These are phyloP conservation scores for Urocitellus parryii DNA, from an alignment of 2,113 vertebrate genomes.

Conservation along the genomic window DNA sequence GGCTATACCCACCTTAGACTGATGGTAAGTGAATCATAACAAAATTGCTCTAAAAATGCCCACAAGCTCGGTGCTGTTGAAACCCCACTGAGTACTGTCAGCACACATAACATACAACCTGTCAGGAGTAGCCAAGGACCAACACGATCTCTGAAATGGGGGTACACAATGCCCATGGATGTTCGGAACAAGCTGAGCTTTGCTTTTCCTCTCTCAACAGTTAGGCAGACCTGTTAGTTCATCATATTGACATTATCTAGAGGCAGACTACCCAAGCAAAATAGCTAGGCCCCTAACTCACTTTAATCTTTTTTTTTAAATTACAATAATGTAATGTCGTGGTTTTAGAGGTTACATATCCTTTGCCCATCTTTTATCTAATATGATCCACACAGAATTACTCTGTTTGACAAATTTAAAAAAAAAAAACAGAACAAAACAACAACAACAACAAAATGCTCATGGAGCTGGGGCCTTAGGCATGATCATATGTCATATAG, in stretches of 20 bases:
- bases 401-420: not conserved
- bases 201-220: not conserved
- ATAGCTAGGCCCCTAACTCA: not conserved
- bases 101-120: not conserved
- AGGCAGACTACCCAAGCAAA: not conserved
- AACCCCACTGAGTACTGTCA: not conserved
- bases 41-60: not conserved
- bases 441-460: not conserved
- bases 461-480: rapidly evolving
- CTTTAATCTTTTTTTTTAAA: not conserved
- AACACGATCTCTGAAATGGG: not conserved
- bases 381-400: not conserved
- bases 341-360: not conserved
- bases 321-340: not conserved
- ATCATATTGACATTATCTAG: not conserved
- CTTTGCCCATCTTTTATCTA: not conserved
- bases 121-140: not conserved
- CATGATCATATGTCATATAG: not conserved
- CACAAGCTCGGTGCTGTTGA: not conserved
- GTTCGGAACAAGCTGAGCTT: not conserved
- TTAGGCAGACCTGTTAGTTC: not conserved
- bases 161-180: not conserved
- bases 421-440: not conserved
- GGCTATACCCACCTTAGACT: not conserved
- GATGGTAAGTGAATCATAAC: not conserved